Conservation (phyloP, 2,113 vertebrate genomes). For the Cinclus mexicanus region DNA sequence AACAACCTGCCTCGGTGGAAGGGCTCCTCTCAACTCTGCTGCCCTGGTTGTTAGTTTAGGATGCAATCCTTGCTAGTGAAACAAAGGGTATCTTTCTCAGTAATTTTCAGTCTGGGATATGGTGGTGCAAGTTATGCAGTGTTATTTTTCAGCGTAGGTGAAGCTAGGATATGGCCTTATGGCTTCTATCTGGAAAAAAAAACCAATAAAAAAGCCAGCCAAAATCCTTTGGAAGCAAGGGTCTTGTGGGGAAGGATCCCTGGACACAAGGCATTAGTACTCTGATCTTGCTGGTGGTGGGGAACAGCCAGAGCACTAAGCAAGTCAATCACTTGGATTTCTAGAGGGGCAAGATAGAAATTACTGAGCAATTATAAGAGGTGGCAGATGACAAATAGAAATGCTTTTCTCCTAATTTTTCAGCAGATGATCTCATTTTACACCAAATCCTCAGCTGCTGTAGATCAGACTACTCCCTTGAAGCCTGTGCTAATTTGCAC, state of each 20-base stretch:
- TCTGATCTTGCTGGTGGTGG: not conserved
- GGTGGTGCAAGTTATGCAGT: not conserved
- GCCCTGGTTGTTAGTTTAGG: not conserved
- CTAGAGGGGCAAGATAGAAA: not conserved
- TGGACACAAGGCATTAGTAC: not conserved
- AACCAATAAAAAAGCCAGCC: not conserved
- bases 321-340: not conserved
- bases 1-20: fast-evolving
- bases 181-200: not conserved
- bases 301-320: not conserved
- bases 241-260: not conserved
- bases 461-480: constrained; percentile 14
- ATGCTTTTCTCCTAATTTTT: constrained; percentile 25
- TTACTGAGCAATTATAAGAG: not conserved
- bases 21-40: not conserved
- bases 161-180: not conserved
- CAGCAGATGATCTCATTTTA: constrained; percentile 49
- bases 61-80: not conserved
- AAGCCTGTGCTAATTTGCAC: constrained; percentile 52
- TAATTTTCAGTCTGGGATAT: fast-evolving
- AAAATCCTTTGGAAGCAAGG: not conserved
- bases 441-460: constrained; percentile 28
- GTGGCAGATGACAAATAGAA: constrained; percentile 38
- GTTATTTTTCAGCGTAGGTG: not conserved
- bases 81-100: not conserved